Evolutionary conservation across 2,888 invertebrate species (phyloP), one percentile per base, ranked within the genome.

Genomic region (Erebia aethiops): DNA sequence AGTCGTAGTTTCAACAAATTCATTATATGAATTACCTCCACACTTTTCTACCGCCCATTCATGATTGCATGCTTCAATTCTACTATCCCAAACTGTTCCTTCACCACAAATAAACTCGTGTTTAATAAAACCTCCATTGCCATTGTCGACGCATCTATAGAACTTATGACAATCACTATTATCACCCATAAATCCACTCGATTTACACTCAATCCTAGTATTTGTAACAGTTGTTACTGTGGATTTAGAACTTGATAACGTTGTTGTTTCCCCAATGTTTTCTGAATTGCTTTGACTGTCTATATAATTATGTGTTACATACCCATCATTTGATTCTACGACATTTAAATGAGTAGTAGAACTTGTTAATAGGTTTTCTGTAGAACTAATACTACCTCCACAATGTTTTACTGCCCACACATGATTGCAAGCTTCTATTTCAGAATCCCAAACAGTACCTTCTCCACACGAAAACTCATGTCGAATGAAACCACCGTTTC

Each of bases 101-200:
- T 94, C 93, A 0, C 95, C 95, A 78, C 96, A 96, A 67, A 90
- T 85, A 78, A 95, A 96, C 64, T 95, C 95, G 78, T 94, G 94
- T 79, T 93, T 94, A 0, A 86, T 92, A 70, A 84, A 93, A 21
- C 88, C 89, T 43, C 90, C 90, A 18, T 90, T 85, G 0, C 90
- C 94, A 71, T 92, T 90, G 64, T 86, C 84, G 0, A 95, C 95
- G 82, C 97, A 97, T 71, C 97, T 94, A 82, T 96, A 96, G 88
- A 97, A 97, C 81, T 96, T 96, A 67, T 92, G 95, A 79, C 97
- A 97, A 81, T 97, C 94, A 68, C 91, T 88, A 21, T 94, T 90
- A 86, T 97, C 95, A n/a, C 95, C 95, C 80, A 95, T 94, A 84
- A 96, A 97, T 67, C 96, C 96, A 84, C 95, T 95, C 77, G 86